These are phyloP conservation scores for Platycheirus rosarum DNA, from an alignment of 2,888 invertebrate species.

Conservation along the genomic window DNA sequence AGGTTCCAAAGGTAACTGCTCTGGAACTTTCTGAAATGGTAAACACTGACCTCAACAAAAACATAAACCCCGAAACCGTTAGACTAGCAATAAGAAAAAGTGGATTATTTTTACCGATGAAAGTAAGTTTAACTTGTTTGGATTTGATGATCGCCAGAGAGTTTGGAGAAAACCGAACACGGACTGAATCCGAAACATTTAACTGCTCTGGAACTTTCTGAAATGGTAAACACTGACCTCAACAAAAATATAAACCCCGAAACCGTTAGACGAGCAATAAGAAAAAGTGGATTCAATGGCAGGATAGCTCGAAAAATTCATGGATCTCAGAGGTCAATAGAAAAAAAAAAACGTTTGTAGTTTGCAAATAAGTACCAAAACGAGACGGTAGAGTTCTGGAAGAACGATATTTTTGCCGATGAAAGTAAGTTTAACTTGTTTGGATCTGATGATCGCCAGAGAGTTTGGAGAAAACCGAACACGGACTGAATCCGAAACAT, in stretches of 20 bases:
- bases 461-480: slow-evolving; percentile 71
- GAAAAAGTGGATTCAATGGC: slow-evolving; percentile 32
- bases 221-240: slow-evolving; percentile 1
- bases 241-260: background rate
- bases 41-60: background rate
- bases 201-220: background rate
- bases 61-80: background rate
- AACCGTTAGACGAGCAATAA: slow-evolving; percentile 1
- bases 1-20: background rate
- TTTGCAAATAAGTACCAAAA: too few species aligned
- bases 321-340: too few species aligned
- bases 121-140: too few species aligned
- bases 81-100: slow-evolving; percentile 1
- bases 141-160: slow-evolving; percentile 52
- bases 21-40: background rate
- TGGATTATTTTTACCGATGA: too few species aligned
- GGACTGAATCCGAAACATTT: slow-evolving; percentile 71
- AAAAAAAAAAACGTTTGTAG: too few species aligned
- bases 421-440: too few species aligned
- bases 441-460: slow-evolving; percentile 52
- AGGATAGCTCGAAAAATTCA: too few species aligned
- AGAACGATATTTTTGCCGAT: too few species aligned
- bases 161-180: slow-evolving; percentile 72
- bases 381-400: too few species aligned
- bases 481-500: slow-evolving; percentile 69